Conservation (phyloP, 2,797 vertebrate species). For the Melanitta fusca region DNA sequence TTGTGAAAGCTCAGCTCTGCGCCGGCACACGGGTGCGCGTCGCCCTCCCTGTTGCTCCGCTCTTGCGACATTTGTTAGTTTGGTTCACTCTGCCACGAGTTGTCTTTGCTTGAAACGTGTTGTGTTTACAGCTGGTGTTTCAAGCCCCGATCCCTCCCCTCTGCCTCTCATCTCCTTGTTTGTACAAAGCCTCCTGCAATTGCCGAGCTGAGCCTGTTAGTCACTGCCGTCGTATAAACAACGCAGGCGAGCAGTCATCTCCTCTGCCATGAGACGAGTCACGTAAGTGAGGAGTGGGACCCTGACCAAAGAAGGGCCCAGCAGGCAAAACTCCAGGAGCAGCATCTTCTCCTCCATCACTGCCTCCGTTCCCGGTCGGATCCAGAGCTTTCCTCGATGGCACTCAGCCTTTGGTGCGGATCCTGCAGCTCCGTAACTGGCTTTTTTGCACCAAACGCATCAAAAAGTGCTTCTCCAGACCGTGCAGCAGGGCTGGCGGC, state of each 20-base stretch:
- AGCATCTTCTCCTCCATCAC: background rate
- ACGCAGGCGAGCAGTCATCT: background rate
- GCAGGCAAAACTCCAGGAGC: background rate
- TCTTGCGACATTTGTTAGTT: background rate
- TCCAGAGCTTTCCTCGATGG: accelerated
- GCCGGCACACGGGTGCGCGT: background rate
- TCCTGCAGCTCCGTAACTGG: accelerated
- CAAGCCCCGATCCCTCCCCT: conserved; percentile 17
- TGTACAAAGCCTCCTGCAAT: conserved; percentile 46
- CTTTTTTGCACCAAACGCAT: accelerated
- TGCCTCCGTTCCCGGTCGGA: accelerated
- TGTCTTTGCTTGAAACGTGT: background rate
- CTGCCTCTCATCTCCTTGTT: conserved; percentile 62
- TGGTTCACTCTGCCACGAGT: background rate
- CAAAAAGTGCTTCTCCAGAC: background rate
- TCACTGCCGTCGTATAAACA: background rate
- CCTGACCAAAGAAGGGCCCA: conserved; percentile 2
- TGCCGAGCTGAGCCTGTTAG: background rate
- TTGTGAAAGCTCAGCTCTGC: conserved; percentile 63
- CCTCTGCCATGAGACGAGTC: background rate
- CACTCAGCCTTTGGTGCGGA: background rate
- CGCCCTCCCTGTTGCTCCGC: conserved; percentile 25
- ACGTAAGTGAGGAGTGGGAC: background rate
- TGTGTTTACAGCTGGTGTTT: conserved; percentile 1
- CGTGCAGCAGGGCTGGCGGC: accelerated